Evolutionary conservation across 2,888 invertebrate species (phyloP).

Genomic region (Oscheius myriophilus): DNA sequence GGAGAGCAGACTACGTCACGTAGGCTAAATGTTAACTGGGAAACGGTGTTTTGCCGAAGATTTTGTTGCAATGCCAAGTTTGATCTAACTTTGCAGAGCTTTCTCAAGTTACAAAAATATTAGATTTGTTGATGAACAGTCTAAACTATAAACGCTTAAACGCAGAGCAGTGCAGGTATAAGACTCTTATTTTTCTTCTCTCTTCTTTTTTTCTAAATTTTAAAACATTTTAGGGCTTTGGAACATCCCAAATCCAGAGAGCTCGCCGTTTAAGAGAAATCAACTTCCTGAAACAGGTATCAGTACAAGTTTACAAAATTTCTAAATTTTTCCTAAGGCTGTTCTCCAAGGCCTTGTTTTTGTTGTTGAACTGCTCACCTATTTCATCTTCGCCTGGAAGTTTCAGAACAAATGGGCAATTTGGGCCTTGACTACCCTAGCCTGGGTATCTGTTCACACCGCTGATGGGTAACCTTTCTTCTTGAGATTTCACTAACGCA

Average conservation of each 20-base stretch:
- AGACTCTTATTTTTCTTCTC: background rate
- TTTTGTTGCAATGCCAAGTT: too few relatives aligned
- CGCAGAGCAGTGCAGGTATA: too few relatives aligned
- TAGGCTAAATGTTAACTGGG: too few relatives aligned
- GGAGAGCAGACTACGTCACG: too few relatives aligned
- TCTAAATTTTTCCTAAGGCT: background rate
- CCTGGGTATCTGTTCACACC: slow-evolving; percentile 38
- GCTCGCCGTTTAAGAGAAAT: slow-evolving; percentile 9
- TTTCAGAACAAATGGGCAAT: slow-evolving; percentile 33
- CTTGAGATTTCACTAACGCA: background rate
- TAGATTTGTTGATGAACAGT: too few relatives aligned
- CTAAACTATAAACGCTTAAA: too few relatives aligned
- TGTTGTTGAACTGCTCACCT: slow-evolving; percentile 42
- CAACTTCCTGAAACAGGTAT: slow-evolving; percentile 22
- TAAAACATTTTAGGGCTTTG: background rate
- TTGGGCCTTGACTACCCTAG: slow-evolving; percentile 35
- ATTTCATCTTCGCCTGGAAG: slow-evolving; percentile 32
- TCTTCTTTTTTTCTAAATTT: background rate
- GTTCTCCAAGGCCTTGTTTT: slow-evolving; percentile 40
- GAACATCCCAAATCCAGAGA: background rate
- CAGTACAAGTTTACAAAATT: background rate
- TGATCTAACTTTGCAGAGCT: too few relatives aligned
- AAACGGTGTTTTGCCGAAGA: too few relatives aligned
- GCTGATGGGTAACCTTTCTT: slow-evolving; percentile 39
- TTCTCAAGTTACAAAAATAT: too few relatives aligned